Evolutionary conservation across 2,888 invertebrate species (phyloP).

Genomic region (Tiliacea aurago): DNA sequence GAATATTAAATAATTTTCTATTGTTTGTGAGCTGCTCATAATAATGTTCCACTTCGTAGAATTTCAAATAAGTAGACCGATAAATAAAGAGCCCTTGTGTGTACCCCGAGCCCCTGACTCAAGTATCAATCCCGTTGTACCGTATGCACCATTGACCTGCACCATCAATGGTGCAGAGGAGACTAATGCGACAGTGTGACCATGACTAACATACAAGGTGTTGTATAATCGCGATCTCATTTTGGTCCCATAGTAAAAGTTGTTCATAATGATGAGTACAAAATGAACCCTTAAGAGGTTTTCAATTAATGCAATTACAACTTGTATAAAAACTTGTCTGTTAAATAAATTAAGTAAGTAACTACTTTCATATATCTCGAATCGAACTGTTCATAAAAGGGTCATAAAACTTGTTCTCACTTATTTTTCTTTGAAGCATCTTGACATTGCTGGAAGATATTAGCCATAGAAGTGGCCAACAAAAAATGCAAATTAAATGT

Average conservation of each 20-base stretch:
- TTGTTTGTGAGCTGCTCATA: conserved; percentile 3
- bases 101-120: background rate
- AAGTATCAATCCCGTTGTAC: too few species aligned
- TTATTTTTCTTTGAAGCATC: conserved; percentile 11
- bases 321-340: background rate
- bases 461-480: conserved; percentile 9
- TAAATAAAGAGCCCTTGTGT: conserved; percentile 3
- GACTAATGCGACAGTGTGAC: conserved; percentile 12
- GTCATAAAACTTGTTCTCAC: conserved; percentile 19
- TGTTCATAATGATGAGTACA: too few species aligned
- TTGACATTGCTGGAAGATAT: conserved; percentile 20
- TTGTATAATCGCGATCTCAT: too few species aligned
- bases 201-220: background rate
- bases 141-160: too few species aligned
- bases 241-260: too few species aligned
- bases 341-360: too few species aligned
- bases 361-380: conserved; percentile 24
- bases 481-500: conserved; percentile 49
- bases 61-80: conserved; percentile 20
- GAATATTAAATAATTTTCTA: background rate
- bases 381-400: conserved; percentile 29
- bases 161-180: too few species aligned
- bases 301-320: too few species aligned
- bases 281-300: too few species aligned
- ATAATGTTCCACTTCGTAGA: conserved; percentile 14